phyloP scores from a whole-genome alignment of 2,888 invertebrate species.

The Drosophila mimetica region DNA sequence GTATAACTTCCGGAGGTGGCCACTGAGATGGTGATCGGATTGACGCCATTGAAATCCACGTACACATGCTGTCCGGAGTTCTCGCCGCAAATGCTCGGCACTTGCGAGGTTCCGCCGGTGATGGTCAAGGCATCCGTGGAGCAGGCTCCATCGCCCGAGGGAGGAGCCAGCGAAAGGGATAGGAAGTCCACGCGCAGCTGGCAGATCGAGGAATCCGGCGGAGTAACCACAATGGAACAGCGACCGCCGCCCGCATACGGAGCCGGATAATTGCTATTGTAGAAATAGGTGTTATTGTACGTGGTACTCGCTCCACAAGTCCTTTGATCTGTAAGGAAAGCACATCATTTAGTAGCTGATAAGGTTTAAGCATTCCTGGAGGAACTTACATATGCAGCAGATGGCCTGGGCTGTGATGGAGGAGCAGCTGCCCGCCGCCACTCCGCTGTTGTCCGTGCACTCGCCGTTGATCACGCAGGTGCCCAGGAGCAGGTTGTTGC shows the following conservation, averaged over 20 bases:
- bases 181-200: slow-evolving; percentile 92
- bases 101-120: slow-evolving; percentile 88
- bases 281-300: slow-evolving; percentile 93
- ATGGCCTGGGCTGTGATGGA: slow-evolving; percentile 88
- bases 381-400: slow-evolving; percentile 91
- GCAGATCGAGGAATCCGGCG: slow-evolving; percentile 86
- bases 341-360: not conserved
- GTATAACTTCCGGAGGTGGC: slow-evolving; percentile 87
- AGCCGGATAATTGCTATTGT: slow-evolving; percentile 90
- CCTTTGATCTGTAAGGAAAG: slow-evolving; percentile 86
- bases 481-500: slow-evolving; percentile 88
- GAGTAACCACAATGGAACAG: slow-evolving; percentile 89
- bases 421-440: slow-evolving; percentile 90
- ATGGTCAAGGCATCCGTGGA: slow-evolving; percentile 89
- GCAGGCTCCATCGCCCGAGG: slow-evolving; percentile 90
- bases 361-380: not conserved
- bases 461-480: slow-evolving; percentile 92
- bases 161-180: slow-evolving; percentile 89
- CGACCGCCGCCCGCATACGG: slow-evolving; percentile 88
- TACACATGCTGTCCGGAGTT: slow-evolving; percentile 92
- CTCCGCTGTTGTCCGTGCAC: slow-evolving; percentile 89
- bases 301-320: slow-evolving; percentile 89
- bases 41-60: slow-evolving; percentile 89
- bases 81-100: slow-evolving; percentile 91
- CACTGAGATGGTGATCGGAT: slow-evolving; percentile 88